phyloP scores from a whole-genome alignment of 2,888 invertebrate genomes.

The Plebejus anna region DNA sequence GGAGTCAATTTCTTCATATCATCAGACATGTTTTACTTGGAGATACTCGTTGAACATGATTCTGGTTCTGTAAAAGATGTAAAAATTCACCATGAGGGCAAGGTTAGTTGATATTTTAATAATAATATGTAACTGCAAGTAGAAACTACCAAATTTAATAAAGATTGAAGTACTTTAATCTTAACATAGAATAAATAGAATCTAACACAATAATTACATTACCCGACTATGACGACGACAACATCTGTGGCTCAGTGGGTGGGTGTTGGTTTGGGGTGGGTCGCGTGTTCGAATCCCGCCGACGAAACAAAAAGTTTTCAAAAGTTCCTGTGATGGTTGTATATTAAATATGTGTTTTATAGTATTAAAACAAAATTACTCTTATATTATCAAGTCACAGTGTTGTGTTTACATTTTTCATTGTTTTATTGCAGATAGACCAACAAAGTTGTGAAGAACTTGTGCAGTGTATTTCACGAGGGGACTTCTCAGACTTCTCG shows the following conservation, averaged over 20 bases:
- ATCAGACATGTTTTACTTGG: constrained; percentile 97
- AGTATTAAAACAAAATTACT: too few relatives aligned
- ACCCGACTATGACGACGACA: too few relatives aligned
- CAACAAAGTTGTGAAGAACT: constrained; percentile 94
- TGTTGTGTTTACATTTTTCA: neutral
- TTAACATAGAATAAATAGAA: too few relatives aligned
- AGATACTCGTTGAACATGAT: constrained; percentile 90
- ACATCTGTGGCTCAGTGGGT: too few relatives aligned
- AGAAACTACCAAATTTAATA: neutral
- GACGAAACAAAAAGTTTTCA: too few relatives aligned
- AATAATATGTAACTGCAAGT: neutral
- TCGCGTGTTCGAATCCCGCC: too few relatives aligned
- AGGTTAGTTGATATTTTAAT: constrained; percentile 57
- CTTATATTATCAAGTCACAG: neutral
- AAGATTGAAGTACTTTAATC: neutral
- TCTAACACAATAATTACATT: too few relatives aligned
- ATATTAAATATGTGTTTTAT: too few relatives aligned
- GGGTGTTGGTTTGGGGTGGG: too few relatives aligned
- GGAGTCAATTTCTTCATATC: constrained; percentile 93
- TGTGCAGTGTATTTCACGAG: constrained; percentile 88
- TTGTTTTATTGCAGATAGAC: constrained; percentile 65
- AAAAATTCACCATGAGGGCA: constrained; percentile 93
- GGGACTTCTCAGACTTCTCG: constrained; percentile 95
- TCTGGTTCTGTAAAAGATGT: constrained; percentile 92
- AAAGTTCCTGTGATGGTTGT: too few relatives aligned